phyloP scores from a whole-genome alignment of 1,140 invertebrate species.

The Zelostemma sp. region DNA sequence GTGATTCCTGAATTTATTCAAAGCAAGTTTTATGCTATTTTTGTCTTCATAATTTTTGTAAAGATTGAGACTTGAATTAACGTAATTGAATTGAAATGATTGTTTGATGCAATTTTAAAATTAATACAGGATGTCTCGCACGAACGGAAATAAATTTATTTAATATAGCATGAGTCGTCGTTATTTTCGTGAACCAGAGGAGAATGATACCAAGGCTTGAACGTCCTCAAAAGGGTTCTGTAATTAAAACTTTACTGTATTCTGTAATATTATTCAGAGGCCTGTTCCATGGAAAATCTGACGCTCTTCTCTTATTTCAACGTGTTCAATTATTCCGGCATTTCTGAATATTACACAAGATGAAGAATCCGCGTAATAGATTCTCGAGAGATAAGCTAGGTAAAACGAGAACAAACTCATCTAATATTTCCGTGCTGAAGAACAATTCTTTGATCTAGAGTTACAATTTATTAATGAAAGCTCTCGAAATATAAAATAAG shows the following conservation, averaged over 20 bases:
- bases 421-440: conserved; percentile 25
- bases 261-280: not conserved
- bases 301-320: not conserved
- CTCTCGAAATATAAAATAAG: conserved; percentile 13
- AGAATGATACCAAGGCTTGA: too few species aligned
- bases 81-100: too few species aligned
- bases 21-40: too few species aligned
- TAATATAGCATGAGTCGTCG: too few species aligned
- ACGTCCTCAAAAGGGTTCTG: not conserved
- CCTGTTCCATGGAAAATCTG: not conserved
- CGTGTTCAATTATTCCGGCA: conserved; percentile 23
- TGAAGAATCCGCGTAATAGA: conserved; percentile 19
- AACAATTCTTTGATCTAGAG: conserved; percentile 34
- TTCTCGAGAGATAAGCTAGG: conserved; percentile 20
- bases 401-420: conserved; percentile 35
- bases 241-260: not conserved
- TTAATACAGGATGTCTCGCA: too few species aligned
- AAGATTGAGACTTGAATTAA: too few species aligned
- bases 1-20: too few species aligned
- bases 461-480: conserved; percentile 14
- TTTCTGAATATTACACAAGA: conserved; percentile 32
- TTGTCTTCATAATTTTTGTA: too few species aligned
- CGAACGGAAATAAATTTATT: too few species aligned
- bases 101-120: too few species aligned
- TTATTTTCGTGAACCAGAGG: too few species aligned